Conservation (phyloP, 1,140 invertebrate genomes). For the Lamellibrachia luymesi region DNA sequence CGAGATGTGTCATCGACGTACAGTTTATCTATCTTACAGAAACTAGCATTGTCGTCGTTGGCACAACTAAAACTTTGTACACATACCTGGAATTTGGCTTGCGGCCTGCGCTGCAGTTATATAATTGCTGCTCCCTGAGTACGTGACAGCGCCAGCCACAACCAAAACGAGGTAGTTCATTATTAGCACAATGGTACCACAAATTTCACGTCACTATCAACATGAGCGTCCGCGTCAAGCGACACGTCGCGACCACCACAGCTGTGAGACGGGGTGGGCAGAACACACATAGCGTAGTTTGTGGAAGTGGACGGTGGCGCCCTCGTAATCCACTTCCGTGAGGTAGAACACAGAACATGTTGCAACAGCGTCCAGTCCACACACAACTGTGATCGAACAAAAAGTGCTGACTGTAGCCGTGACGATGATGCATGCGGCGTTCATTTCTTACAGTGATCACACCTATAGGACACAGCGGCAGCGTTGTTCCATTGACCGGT, state of each 20-base stretch:
- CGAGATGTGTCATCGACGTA: not conserved
- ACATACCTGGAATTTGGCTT: not conserved
- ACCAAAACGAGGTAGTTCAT: constrained; percentile 1
- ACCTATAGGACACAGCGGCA: no score
- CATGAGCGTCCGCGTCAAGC: not conserved
- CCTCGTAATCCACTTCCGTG: not conserved
- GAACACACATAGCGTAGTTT: not conserved
- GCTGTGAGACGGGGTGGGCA: not conserved
- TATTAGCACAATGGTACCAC: constrained; percentile 4
- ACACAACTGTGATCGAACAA: not conserved
- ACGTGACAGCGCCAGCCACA: not conserved
- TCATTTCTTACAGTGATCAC: not conserved
- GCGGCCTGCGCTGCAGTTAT: constrained; percentile 2
- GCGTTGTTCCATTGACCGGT: not conserved
- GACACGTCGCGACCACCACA: not conserved
- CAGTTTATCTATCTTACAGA: not conserved
- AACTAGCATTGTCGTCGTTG: not conserved
- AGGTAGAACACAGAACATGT: not conserved
- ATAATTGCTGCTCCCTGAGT: not conserved
- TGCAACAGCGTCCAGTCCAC: not conserved
- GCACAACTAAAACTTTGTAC: constrained; percentile 1
- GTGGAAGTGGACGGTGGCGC: not conserved
- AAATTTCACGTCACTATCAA: not conserved
- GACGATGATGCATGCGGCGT: not conserved
- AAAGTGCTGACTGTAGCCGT: not conserved